Evolutionary conservation across 2,797 vertebrate genomes (phyloP).

Genomic region (Alectoris magna): DNA sequence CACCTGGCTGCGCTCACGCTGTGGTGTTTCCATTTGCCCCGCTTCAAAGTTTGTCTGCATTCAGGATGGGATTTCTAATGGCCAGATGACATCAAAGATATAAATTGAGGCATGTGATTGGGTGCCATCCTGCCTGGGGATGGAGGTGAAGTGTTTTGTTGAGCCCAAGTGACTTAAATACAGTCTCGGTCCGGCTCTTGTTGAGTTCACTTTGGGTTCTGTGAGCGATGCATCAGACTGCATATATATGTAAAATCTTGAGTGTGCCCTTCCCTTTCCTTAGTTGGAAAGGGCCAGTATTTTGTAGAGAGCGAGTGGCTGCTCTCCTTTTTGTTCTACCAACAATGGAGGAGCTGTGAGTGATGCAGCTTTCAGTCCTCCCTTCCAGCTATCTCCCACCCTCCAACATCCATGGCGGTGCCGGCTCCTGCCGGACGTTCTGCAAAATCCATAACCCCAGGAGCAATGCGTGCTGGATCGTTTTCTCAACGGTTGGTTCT

Average conservation of each 20-base stretch:
- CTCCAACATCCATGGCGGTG: neutral
- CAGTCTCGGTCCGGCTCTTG: neutral
- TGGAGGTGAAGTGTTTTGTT: neutral
- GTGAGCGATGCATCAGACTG: neutral
- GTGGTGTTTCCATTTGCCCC: neutral
- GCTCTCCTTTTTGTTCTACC: neutral
- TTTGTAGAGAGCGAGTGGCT: neutral
- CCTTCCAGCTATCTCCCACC: neutral
- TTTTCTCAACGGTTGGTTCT: constrained; percentile 12
- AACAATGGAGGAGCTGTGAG: neutral
- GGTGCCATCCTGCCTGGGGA: neutral
- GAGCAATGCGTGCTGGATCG: neutral
- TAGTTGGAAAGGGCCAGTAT: neutral
- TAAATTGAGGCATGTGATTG: neutral
- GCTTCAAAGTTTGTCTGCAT: neutral
- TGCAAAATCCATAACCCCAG: neutral
- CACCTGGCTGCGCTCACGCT: neutral
- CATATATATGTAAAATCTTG: neutral
- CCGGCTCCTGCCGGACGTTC: neutral
- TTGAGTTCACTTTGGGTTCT: neutral
- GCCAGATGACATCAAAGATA: neutral
- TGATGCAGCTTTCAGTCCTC: neutral
- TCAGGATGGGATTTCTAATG: neutral
- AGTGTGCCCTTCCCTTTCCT: neutral
- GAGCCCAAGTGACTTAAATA: neutral